Evolutionary conservation across 2,888 invertebrate genomes (phyloP), one percentile per base, ranked within the genome.

Genomic region (Parelbella ahira): DNA sequence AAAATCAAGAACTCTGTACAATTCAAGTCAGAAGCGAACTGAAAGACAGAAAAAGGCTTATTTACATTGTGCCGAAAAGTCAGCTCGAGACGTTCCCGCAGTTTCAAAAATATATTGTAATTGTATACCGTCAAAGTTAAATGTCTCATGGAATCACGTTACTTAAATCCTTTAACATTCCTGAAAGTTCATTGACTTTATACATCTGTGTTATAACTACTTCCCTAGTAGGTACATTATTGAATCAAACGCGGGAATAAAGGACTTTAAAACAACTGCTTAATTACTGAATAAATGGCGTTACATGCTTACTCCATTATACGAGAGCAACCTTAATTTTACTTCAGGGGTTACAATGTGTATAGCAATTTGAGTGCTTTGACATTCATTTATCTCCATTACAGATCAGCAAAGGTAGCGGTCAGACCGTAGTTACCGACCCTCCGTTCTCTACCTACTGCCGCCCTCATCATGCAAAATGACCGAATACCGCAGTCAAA

Each of bases 361-460:
- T 58, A 56, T 55, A 57, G 68, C 70, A 68, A 71, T 80, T 78
- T 74, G 69, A 77, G 72, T 71, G 66, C 74, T 81, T 80, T 82
- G 83, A 78, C 83, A 77, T 77, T 74, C 77, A 84, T 87, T 83
- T 82, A 81, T 86, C 83, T 83, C 78, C 71, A 83, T 87, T 83
- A 77, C 58, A 73, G 73, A 78, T 77, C 73, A 75, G 42, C 25
- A 18, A 23, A 42, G 42, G 42, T 42, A 42, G 21, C 42, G 42
- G 34, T 28, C 42, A 29, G 36, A 12, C 34, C 33, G 42, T 34
- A 41, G 15, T 19, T 37, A 27, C 13, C 10, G 10, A 34, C 34
- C 42, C 41, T 33, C 27, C n/a, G 41, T n/a, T n/a, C n/a, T n/a
- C n/a, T n/a, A n/a, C n/a, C n/a, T n/a, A n/a, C 18, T 1, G 9